Evolutionary conservation across 2,113 vertebrate genomes (phyloP), one percentile per base, ranked within the genome.

Genomic region (Nematolebias whitei): DNA sequence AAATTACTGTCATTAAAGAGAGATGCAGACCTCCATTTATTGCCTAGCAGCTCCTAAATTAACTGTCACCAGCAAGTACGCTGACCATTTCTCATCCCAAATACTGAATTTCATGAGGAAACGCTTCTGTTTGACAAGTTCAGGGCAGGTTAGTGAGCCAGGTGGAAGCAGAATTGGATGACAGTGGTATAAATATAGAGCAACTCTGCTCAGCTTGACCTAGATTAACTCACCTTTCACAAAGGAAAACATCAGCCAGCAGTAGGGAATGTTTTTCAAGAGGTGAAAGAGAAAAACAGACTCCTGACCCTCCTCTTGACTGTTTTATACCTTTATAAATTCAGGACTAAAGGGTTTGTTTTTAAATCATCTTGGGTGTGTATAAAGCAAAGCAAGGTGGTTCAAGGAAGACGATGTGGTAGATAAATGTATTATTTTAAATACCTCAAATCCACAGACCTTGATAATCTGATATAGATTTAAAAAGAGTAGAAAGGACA

Each of bases 211-310:
- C 48, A 45, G 68, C 52, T 67, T 81, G 79, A 80, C 83, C 84
- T 66, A 90, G 29, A 84, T 84, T 67, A 71, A 44, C 40, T 87
- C 71, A 79, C 54, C 69, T 77, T 78, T 63, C 41, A 49, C 40
- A 63, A 23, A 61, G 64, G 44, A 73, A 70, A 80, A 82, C 56
- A 71, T 50, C 51, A 71, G 51, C 43, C 58, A 65, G 39, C 3
- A 2, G 47, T 18, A 41, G 41, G 35, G 53, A 64, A 44, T 64
- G 39, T 58, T 55, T 65, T 35, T 72, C 19, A 48, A 38, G 20
- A 22, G 59, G 44, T 49, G 23, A 10, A 19, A 63, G 16, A 12
- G 62, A 24, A 44, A 64, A 29, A 23, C 11, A 20, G 16, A 26
- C 20, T 20, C 29, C 16, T 44, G 16, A 39, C 22, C 29, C 16